Percentiles rank a stretch among this genome's conserved stretches.
Evolutionary conservation across 1,140 invertebrate genomes (phyloP).

Genomic region (Drosophila bipectinata): DNA sequence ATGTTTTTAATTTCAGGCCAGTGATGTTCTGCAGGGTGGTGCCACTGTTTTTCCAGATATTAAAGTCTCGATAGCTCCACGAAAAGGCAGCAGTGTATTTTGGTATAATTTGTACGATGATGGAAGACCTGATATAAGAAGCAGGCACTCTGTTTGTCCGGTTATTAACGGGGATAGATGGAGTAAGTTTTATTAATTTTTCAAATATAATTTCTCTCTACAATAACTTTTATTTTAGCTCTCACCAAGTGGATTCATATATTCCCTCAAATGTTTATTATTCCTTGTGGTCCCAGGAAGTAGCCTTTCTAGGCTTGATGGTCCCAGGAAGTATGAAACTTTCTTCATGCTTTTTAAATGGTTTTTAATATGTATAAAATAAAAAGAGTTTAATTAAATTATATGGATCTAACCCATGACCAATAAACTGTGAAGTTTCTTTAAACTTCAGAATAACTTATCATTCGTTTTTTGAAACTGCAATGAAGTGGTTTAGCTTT

Average conservation of each 20-base stretch:
- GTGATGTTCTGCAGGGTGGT: slow-evolving; percentile 96
- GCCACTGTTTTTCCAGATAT: slow-evolving; percentile 96
- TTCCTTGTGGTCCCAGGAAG: slow-evolving; percentile 17
- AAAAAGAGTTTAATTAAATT: background rate
- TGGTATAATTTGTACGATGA: slow-evolving; percentile 97
- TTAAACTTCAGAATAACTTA: background rate
- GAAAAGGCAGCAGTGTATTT: slow-evolving; percentile 94
- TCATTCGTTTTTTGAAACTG: slow-evolving; percentile 1
- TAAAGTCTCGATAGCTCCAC: slow-evolving; percentile 92
- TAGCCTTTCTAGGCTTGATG: background rate
- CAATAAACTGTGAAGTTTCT: slow-evolving; percentile 5
- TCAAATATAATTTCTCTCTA: background rate
- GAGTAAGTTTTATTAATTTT: slow-evolving; percentile 84
- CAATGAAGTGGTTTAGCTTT: slow-evolving; percentile 21
- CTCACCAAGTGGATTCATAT: slow-evolving; percentile 52
- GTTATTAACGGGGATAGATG: slow-evolving; percentile 97
- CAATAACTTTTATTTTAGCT: slow-evolving; percentile 18
- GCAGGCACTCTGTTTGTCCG: slow-evolving; percentile 97
- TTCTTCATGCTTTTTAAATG: background rate
- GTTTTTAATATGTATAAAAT: background rate
- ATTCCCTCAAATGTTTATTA: slow-evolving; percentile 43
- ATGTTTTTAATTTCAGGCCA: slow-evolving; percentile 88
- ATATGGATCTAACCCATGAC: slow-evolving; percentile 2
- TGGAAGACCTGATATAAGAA: slow-evolving; percentile 95
- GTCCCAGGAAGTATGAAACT: background rate